Evolutionary conservation across 37 sponge, comb jelly and placozoan species (phyloP).

Genomic region (Oscarella lobularis): DNA sequence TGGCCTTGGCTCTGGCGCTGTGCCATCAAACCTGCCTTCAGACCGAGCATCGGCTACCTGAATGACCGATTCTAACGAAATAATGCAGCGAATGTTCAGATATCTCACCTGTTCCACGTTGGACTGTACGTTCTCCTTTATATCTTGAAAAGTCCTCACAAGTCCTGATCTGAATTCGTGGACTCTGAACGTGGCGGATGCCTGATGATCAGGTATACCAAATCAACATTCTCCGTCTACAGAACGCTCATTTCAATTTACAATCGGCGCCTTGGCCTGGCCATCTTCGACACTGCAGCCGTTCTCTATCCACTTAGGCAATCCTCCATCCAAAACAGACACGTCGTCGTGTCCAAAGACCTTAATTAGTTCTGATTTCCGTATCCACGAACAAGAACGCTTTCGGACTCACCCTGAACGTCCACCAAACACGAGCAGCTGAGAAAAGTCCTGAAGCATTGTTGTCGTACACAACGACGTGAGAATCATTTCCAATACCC

Average conservation of each 20-base stretch:
- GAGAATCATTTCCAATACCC: conserved; percentile 42
- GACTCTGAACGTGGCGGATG: too few relatives aligned
- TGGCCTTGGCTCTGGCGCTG: conserved; percentile 52
- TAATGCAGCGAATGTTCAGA: too few relatives aligned
- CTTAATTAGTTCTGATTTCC: conserved; percentile 2
- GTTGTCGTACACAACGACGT: conserved; percentile 71
- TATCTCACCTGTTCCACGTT: too few relatives aligned
- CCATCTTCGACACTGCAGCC: conserved; percentile 10
- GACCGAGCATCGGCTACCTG: conserved; percentile 67
- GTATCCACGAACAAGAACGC: background rate
- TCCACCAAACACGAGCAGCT: conserved; percentile 47
- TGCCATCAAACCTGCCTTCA: conserved; percentile 49
- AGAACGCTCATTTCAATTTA: too few relatives aligned
- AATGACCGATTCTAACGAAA: too few relatives aligned
- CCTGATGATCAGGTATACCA: too few relatives aligned
- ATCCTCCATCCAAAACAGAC: conserved; percentile 62
- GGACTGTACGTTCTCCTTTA: too few relatives aligned
- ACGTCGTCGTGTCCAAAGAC: conserved; percentile 57
- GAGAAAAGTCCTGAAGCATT: conserved; percentile 61
- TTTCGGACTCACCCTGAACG: conserved; percentile 27
- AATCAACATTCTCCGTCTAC: too few relatives aligned
- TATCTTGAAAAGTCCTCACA: too few relatives aligned
- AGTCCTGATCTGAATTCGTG: too few relatives aligned
- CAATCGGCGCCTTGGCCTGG: too few relatives aligned
- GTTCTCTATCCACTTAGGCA: conserved; percentile 43